phyloP scores from a whole-genome alignment of 2,888 invertebrate species.

The Heliconius aoede region DNA sequence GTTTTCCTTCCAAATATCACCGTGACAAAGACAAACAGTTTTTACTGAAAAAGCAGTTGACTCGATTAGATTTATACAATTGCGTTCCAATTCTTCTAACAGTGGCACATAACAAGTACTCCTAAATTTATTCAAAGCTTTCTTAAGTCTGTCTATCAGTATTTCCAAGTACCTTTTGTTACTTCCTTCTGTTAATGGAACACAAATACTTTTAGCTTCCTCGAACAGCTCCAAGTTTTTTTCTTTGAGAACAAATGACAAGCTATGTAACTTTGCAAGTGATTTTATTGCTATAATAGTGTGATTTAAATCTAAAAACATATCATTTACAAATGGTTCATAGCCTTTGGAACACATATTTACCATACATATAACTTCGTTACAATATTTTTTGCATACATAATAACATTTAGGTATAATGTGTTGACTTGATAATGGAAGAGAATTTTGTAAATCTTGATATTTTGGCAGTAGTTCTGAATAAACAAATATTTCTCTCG shows the following conservation, averaged over 20 bases:
- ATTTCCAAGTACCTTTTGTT: slow-evolving; percentile 69
- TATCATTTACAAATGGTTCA: slow-evolving; percentile 57
- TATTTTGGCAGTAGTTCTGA: slow-evolving; percentile 61
- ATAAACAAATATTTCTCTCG: slow-evolving; percentile 71
- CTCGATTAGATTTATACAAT: slow-evolving; percentile 59
- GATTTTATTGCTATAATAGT: slow-evolving; percentile 60
- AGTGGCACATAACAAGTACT: slow-evolving; percentile 58
- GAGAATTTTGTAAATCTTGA: slow-evolving; percentile 54
- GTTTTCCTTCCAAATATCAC: slow-evolving; percentile 80
- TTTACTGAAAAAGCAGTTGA: slow-evolving; percentile 53
- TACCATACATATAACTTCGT: slow-evolving; percentile 69
- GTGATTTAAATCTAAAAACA: slow-evolving; percentile 68
- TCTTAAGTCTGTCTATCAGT: slow-evolving; percentile 66
- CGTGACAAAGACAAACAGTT: slow-evolving; percentile 70
- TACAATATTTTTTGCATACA: slow-evolving; percentile 62
- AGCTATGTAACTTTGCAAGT: slow-evolving; percentile 69
- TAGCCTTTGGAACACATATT: slow-evolving; percentile 67
- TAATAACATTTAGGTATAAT: slow-evolving; percentile 67
- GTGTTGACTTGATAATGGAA: slow-evolving; percentile 48
- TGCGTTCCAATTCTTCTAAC: slow-evolving; percentile 56
- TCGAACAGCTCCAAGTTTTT: slow-evolving; percentile 55
- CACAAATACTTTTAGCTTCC: slow-evolving; percentile 59
- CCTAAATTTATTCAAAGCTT: slow-evolving; percentile 63
- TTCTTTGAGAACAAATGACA: slow-evolving; percentile 66
- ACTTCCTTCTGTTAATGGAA: slow-evolving; percentile 60